Evolutionary conservation across 2,888 invertebrate species (phyloP).

Genomic region (Caenorhabditis becei): DNA sequence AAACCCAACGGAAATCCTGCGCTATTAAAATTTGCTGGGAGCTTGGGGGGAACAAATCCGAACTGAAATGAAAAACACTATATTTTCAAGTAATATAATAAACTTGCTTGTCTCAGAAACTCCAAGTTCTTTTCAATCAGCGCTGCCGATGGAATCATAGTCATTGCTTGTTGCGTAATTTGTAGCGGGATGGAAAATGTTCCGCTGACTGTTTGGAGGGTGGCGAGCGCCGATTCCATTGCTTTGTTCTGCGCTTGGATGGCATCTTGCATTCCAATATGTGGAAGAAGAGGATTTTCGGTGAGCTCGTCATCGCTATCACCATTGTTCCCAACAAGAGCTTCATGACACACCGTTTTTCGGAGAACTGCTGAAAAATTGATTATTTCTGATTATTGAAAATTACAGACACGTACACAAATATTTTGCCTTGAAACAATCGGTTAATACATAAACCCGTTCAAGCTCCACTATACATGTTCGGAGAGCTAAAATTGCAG

Average conservation of each 20-base stretch:
- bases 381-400: background rate
- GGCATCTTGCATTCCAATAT: slow-evolving; percentile 6
- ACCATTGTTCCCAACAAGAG: slow-evolving; percentile 55
- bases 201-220: slow-evolving; percentile 41
- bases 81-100: background rate
- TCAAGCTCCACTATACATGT: slow-evolving; percentile 64
- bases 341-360: slow-evolving; percentile 64
- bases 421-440: slow-evolving; percentile 60
- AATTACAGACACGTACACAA: slow-evolving; percentile 26
- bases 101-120: slow-evolving; percentile 41
- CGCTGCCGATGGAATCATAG: slow-evolving; percentile 26
- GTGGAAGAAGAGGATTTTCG: slow-evolving; percentile 33
- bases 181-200: slow-evolving; percentile 17
- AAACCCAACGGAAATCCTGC: background rate
- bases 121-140: slow-evolving; percentile 45
- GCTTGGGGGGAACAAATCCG: slow-evolving; percentile 28
- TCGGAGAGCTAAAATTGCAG: slow-evolving; percentile 52
- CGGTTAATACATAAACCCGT: slow-evolving; percentile 41
- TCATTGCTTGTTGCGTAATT: slow-evolving; percentile 32
- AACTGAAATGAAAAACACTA: slow-evolving; percentile 35
- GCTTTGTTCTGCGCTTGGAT: slow-evolving; percentile 22
- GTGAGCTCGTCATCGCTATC: slow-evolving; percentile 66
- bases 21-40: slow-evolving; percentile 12
- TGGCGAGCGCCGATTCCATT: slow-evolving; percentile 40
- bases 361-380: slow-evolving; percentile 56